Conservation (phyloP, 2,888 invertebrate species). For the Cephus sareptanus region DNA sequence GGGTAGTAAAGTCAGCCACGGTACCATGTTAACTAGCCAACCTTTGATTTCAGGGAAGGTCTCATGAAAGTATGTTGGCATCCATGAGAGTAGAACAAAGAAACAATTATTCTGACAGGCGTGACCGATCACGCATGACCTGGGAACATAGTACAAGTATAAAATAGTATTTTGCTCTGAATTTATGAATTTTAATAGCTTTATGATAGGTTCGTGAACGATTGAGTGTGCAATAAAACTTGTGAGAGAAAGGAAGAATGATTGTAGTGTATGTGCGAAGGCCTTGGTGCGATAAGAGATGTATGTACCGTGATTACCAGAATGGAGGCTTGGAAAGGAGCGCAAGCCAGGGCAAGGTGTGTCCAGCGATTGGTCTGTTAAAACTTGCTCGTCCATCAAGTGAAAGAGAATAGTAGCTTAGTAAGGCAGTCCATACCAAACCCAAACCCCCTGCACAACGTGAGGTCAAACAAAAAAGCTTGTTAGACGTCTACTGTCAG, state of each 20-base stretch:
- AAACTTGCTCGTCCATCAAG: constrained; percentile 40
- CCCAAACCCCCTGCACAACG: constrained; percentile 67
- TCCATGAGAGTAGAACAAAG: constrained; percentile 78
- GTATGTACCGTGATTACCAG: constrained; percentile 67
- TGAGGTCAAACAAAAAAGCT: constrained; percentile 26
- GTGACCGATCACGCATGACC: constrained; percentile 78
- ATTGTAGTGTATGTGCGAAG: not conserved
- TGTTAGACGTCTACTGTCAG: not conserved
- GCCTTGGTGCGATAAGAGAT: constrained; percentile 9
- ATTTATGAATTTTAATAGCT: not conserved
- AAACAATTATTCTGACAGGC: constrained; percentile 80
- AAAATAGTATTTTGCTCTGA: not conserved
- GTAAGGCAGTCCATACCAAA: constrained; percentile 69
- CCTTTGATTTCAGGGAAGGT: constrained; percentile 77
- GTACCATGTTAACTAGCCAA: constrained; percentile 80
- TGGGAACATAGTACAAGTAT: constrained; percentile 42
- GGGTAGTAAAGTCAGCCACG: constrained; percentile 75
- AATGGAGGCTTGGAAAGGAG: constrained; percentile 72
- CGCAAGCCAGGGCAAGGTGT: constrained; percentile 70
- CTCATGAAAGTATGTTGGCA: constrained; percentile 80
- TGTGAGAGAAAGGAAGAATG: not conserved
- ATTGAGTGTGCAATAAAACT: not conserved
- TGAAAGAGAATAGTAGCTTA: constrained; percentile 70
- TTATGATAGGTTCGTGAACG: not conserved
- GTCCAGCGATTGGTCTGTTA: constrained; percentile 61